phyloP scores from a whole-genome alignment of 23 tunicate genomes.

The Trididemnum miniatum region DNA sequence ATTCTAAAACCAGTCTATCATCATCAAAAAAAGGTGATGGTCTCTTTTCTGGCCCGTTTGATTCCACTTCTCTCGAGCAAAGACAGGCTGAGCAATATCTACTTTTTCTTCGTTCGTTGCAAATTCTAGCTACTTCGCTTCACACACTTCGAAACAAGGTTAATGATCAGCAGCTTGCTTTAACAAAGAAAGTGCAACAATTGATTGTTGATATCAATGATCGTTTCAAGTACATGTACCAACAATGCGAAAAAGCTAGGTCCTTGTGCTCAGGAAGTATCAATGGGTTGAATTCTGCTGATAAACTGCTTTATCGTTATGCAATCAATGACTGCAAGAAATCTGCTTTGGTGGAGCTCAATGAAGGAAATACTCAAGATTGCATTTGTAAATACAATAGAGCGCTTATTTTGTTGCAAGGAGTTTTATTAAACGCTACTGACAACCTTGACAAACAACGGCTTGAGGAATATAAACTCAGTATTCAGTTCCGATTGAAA shows the following conservation, averaged over 20 bases:
- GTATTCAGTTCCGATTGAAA: neutral
- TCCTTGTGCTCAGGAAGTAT: slow-evolving; percentile 31
- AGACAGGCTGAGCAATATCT: slow-evolving; percentile 80
- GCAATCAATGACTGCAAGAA: slow-evolving; percentile 74
- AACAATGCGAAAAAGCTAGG: slow-evolving; percentile 58
- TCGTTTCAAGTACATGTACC: slow-evolving; percentile 59
- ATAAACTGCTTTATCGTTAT: slow-evolving; percentile 63
- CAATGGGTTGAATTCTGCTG: slow-evolving; percentile 59
- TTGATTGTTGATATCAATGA: slow-evolving; percentile 39
- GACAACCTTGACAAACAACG: slow-evolving; percentile 50
- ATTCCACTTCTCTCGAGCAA: slow-evolving; percentile 44
- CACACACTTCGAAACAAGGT: slow-evolving; percentile 77
- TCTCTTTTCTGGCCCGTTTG: slow-evolving; percentile 45
- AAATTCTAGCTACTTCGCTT: slow-evolving; percentile 76
- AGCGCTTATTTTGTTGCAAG: slow-evolving; percentile 61
- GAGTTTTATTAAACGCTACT: slow-evolving; percentile 55
- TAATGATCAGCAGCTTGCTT: slow-evolving; percentile 40
- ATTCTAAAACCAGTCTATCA: slow-evolving; percentile 14
- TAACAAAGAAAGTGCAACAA: slow-evolving; percentile 35
- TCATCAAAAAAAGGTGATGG: neutral
- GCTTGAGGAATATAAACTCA: slow-evolving; percentile 63
- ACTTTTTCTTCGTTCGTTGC: slow-evolving; percentile 72
- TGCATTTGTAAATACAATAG: slow-evolving; percentile 57
- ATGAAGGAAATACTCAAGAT: slow-evolving; percentile 55
- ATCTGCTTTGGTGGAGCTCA: slow-evolving; percentile 79